phyloP scores from a whole-genome alignment of 2,888 invertebrate genomes.

The Onthophagus sagittarius region DNA sequence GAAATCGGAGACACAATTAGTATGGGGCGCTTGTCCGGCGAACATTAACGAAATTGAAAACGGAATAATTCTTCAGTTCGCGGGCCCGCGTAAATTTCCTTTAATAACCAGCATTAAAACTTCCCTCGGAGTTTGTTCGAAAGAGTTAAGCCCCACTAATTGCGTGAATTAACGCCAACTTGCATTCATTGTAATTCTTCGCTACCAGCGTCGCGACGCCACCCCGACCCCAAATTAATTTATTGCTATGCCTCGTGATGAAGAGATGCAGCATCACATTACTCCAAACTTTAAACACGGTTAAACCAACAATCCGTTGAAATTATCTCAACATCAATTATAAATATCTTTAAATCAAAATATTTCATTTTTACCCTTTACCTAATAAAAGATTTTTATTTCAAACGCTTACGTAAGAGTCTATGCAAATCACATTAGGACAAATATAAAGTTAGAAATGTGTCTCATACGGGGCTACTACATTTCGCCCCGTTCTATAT shows the following conservation, averaged over 20 bases:
- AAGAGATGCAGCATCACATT: conserved; percentile 27
- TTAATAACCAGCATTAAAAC: conserved; percentile 49
- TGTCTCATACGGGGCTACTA: background rate
- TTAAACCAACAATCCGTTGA: too few relatives aligned
- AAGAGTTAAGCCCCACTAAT: conserved; percentile 47
- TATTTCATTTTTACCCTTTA: too few relatives aligned
- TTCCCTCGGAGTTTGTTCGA: conserved; percentile 44
- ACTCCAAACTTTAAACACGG: background rate
- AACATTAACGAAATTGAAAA: conserved; percentile 25
- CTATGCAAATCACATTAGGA: background rate
- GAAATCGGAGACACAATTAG: conserved; percentile 7
- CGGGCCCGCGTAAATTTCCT: conserved; percentile 43
- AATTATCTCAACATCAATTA: too few relatives aligned
- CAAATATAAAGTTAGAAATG: background rate
- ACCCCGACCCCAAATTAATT: conserved; percentile 38
- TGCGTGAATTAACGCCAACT: conserved; percentile 47
- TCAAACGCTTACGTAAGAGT: background rate
- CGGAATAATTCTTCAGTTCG: conserved; percentile 22
- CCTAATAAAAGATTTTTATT: background rate
- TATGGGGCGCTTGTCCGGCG: conserved; percentile 19
- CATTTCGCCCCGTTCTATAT: background rate
- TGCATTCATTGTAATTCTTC: conserved; percentile 48
- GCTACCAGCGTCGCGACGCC: conserved; percentile 21
- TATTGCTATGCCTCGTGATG: conserved; percentile 35
- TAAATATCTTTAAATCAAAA: too few relatives aligned